Percentiles rank a stretch among this genome's conserved stretches.
Conservation (phyloP, 2,888 invertebrate genomes). For the Zygothrica quintamaculata region DNA sequence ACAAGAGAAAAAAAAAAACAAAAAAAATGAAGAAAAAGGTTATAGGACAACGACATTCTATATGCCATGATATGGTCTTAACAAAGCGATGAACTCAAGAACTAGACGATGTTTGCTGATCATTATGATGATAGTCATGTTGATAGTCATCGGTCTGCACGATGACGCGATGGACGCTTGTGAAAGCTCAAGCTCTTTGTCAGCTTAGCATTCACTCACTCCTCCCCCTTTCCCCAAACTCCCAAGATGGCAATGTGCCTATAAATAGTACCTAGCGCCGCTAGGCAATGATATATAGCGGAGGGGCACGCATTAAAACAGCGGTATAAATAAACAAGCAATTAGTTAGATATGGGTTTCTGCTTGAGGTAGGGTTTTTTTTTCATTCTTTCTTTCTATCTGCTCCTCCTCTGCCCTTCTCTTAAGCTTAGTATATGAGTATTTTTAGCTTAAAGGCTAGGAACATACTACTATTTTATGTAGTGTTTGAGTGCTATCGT, state of each 20-base stretch:
- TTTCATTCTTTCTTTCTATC: too few relatives aligned
- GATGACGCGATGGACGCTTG: constrained; percentile 38
- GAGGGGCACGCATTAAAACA: constrained; percentile 43
- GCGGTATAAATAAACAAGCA: constrained; percentile 58
- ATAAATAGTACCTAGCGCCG: constrained; percentile 48
- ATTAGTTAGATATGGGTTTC: constrained; percentile 50
- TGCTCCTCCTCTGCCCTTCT: too few relatives aligned
- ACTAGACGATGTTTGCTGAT: constrained; percentile 9
- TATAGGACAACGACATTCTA: constrained; percentile 74
- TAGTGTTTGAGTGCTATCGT: too few relatives aligned
- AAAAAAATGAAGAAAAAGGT: too few relatives aligned
- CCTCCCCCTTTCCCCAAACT: constrained; percentile 1
- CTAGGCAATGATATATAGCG: constrained; percentile 7
- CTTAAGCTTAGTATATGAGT: too few relatives aligned
- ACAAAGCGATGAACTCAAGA: constrained; percentile 15
- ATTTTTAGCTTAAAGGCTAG: too few relatives aligned
- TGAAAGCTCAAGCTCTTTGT: constrained; percentile 24
- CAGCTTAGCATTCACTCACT: not conserved
- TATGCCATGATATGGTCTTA: not conserved
- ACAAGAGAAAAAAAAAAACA: too few relatives aligned
- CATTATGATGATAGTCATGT: constrained; percentile 8
- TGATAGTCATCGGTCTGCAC: constrained; percentile 40
- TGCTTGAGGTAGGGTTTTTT: constrained; percentile 64
- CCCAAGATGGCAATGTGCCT: constrained; percentile 41
- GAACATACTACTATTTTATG: too few relatives aligned